These are phyloP conservation scores for Eidolon dupreanum DNA, from an alignment of 2,797 vertebrate genomes.

Conservation along the genomic window DNA sequence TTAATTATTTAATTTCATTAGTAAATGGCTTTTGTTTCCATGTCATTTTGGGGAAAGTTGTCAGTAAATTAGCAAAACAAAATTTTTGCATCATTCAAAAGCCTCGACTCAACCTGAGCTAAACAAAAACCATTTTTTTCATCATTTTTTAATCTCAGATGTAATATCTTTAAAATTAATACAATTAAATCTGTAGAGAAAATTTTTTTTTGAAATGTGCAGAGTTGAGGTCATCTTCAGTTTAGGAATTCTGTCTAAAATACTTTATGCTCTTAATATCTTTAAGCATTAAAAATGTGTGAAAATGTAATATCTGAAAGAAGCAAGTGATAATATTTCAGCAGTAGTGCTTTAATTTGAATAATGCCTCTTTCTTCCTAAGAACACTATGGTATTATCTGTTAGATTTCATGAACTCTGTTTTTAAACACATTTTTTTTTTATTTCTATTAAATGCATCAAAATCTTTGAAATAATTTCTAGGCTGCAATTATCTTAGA, in stretches of 20 bases:
- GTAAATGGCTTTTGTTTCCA: background rate
- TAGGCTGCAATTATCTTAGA: background rate
- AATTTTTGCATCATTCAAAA: background rate
- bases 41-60: background rate
- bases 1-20: background rate
- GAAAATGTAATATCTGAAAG: background rate
- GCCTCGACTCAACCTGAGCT: background rate
- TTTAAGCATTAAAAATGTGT: background rate
- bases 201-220: background rate
- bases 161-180: slow-evolving; percentile 17
- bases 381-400: background rate
- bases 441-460: background rate
- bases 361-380: background rate
- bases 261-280: background rate
- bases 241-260: background rate
- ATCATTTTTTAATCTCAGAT: background rate
- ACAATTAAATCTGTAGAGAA: background rate
- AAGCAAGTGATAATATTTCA: background rate
- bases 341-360: background rate
- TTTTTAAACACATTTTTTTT: background rate
- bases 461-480: background rate
- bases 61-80: slow-evolving; percentile 21
- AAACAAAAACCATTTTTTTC: background rate
- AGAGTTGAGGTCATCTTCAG: background rate
- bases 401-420: background rate